Conservation (phyloP, 2,888 invertebrate genomes). For the Drosophila lacicola region DNA sequence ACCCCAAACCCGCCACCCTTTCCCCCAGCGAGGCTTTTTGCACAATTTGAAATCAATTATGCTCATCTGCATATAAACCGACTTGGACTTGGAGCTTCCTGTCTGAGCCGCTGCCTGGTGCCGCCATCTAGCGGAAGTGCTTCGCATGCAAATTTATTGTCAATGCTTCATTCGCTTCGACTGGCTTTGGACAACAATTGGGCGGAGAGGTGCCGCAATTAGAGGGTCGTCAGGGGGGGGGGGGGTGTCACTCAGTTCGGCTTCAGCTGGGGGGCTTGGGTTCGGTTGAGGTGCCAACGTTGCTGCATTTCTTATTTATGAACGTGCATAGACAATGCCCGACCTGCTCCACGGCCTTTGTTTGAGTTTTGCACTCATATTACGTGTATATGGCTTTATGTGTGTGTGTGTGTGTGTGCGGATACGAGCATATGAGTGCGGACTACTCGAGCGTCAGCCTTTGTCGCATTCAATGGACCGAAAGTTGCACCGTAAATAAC, state of each 20-base stretch:
- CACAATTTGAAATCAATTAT: constrained; percentile 80
- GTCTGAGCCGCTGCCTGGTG: constrained; percentile 13
- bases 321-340: constrained; percentile 77
- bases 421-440: constrained; percentile 13
- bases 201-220: constrained; percentile 14
- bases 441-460: constrained; percentile 19
- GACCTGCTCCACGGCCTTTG: constrained; percentile 27
- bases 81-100: constrained; percentile 61
- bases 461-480: constrained; percentile 73
- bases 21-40: constrained; percentile 20
- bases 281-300: constrained; percentile 49
- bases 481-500: constrained; percentile 72
- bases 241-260: constrained; percentile 2
- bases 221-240: neutral
- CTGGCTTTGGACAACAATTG: constrained; percentile 15
- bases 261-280: constrained; percentile 14
- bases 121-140: constrained; percentile 64
- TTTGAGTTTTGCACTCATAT: constrained; percentile 35
- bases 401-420: constrained; percentile 8
- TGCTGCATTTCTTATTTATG: constrained; percentile 79
- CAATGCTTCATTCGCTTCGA: constrained; percentile 46
- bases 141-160: constrained; percentile 79
- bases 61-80: constrained; percentile 82
- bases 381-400: constrained; percentile 19
- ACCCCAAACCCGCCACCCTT: constrained; percentile 5